A percentile compares a stretch with the other conserved stretches of the same genome.
These are phyloP conservation scores for Sceloporus tristichus DNA, from an alignment of 2,113 vertebrate genomes.

Conservation along the genomic window DNA sequence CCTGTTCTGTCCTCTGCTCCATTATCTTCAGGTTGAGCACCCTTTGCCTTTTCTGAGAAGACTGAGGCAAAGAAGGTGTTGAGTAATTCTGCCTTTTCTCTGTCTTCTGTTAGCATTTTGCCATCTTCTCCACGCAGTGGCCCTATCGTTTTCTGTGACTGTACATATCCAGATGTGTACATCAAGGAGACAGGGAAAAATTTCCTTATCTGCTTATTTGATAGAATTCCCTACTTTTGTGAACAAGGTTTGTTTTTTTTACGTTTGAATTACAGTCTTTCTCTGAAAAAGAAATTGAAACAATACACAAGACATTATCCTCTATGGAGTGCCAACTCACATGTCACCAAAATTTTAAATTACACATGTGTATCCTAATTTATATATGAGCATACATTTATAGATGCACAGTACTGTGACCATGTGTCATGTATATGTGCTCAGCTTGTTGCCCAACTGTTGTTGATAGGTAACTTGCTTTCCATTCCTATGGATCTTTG, in stretches of 20 bases:
- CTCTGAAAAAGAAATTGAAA: neutral
- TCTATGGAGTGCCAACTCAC: neutral
- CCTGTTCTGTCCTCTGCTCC: too few relatives aligned
- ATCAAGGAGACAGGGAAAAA: rapidly evolving
- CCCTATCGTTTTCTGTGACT: too few relatives aligned
- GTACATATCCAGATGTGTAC: neutral
- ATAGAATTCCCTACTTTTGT: rapidly evolving
- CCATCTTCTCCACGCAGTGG: too few relatives aligned
- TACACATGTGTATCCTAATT: neutral
- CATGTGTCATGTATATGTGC: neutral
- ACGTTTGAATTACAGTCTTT: too few relatives aligned
- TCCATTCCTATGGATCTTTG: neutral
- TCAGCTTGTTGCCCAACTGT: neutral
- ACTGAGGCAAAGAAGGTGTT: too few relatives aligned
- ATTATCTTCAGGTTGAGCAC: too few relatives aligned
- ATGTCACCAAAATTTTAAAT: neutral
- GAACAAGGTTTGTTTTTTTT: neutral
- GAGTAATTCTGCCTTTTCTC: too few relatives aligned
- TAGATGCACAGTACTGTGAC: neutral
- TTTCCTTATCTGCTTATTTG: neutral
- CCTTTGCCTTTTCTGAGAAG: too few relatives aligned
- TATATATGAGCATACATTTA: neutral
- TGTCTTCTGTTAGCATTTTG: too few relatives aligned
- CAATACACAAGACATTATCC: neutral
- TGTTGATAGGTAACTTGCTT: neutral